A percentile compares a stretch with the other conserved stretches of the same genome.
Conservation (phyloP, 2,797 vertebrate species). For the Poeciliopsis paucimaculata region DNA sequence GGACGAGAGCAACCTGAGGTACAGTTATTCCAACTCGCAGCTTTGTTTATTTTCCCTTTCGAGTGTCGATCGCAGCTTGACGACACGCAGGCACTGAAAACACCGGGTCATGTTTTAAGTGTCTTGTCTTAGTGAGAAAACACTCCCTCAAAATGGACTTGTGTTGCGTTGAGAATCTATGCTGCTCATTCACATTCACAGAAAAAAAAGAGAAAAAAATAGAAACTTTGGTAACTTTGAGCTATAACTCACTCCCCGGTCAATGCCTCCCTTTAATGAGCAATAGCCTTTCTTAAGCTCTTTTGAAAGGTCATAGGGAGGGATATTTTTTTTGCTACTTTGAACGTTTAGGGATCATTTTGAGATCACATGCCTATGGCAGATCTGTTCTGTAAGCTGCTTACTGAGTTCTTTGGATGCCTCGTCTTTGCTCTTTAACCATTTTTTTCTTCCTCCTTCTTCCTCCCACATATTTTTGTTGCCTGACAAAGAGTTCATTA, state of each 20-base stretch:
- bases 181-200: slow-evolving; percentile 32
- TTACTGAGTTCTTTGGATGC: slow-evolving; percentile 85
- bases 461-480: slow-evolving; percentile 47
- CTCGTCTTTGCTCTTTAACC: slow-evolving; percentile 70
- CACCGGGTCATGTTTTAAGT: slow-evolving; percentile 19
- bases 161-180: slow-evolving; percentile 13
- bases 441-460: slow-evolving; percentile 41
- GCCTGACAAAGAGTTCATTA: slow-evolving; percentile 26
- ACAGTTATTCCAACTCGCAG: slow-evolving; percentile 33
- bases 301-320: slow-evolving; percentile 73
- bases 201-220: background rate
- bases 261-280: slow-evolving; percentile 75
- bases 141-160: slow-evolving; percentile 25
- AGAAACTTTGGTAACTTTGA: slow-evolving; percentile 43
- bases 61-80: background rate
- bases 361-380: slow-evolving; percentile 80
- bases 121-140: slow-evolving; percentile 2
- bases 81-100: background rate
- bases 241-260: slow-evolving; percentile 47
- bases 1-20: slow-evolving; percentile 98
- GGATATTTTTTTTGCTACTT: slow-evolving; percentile 79
- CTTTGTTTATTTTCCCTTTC: slow-evolving; percentile 11
- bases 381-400: slow-evolving; percentile 82
- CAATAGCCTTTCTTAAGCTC: slow-evolving; percentile 76
- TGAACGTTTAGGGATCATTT: slow-evolving; percentile 80